Evolutionary conservation across 2,113 vertebrate genomes (phyloP).

Genomic region (Centrocercus urophasianus): DNA sequence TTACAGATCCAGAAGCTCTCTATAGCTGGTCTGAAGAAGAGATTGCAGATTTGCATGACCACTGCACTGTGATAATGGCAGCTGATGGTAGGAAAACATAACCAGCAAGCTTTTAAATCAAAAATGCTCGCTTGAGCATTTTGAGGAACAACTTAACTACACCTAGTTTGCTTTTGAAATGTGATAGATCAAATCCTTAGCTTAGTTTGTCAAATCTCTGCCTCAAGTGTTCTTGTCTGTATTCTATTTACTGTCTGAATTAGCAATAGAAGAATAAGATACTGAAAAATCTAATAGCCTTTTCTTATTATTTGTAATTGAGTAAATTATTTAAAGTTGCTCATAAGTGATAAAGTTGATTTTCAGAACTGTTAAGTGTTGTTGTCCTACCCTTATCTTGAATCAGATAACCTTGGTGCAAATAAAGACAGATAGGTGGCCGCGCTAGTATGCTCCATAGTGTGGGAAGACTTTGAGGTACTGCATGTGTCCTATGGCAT

Average conservation of each 20-base stretch:
- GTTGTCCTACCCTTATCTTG: neutral
- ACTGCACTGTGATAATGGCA: slow-evolving; percentile 87
- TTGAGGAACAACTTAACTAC: neutral
- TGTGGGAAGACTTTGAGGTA: neutral
- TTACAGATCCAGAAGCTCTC: slow-evolving; percentile 77
- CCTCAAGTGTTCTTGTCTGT: neutral
- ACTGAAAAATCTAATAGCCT: neutral
- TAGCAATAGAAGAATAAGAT: neutral
- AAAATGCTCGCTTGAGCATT: neutral
- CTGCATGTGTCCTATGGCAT: neutral
- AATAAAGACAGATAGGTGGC: neutral
- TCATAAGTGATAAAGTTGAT: neutral
- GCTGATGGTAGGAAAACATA: slow-evolving; percentile 84
- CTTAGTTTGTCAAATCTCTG: neutral
- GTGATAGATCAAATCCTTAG: neutral
- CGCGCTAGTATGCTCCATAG: neutral
- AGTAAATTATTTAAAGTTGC: neutral
- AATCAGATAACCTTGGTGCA: neutral
- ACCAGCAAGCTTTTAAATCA: slow-evolving; percentile 5
- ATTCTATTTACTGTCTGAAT: neutral
- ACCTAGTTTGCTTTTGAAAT: neutral
- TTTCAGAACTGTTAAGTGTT: neutral
- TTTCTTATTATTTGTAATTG: neutral
- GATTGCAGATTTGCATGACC: slow-evolving; percentile 82
- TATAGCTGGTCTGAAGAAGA: slow-evolving; percentile 93